Evolutionary conservation across 2,113 vertebrate genomes (phyloP).

Genomic region (Dasyornis broadbenti): DNA sequence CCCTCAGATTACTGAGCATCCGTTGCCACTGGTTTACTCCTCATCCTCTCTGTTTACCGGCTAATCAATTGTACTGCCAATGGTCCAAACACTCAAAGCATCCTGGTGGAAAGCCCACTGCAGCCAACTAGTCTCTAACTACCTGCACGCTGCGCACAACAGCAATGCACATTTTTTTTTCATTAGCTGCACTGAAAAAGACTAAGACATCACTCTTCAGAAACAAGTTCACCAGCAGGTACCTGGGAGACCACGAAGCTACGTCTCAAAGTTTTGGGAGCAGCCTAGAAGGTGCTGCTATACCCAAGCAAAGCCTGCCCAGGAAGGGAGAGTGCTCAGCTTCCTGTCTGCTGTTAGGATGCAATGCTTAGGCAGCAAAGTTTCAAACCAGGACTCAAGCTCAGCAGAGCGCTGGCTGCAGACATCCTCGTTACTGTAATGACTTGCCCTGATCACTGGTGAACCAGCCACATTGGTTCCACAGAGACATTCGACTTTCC

Average conservation of each 20-base stretch:
- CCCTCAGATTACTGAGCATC: background rate
- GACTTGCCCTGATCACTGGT: background rate
- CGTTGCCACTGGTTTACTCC: background rate
- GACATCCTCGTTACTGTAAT: background rate
- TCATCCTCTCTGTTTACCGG: background rate
- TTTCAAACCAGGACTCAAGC: background rate
- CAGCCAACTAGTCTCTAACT: background rate
- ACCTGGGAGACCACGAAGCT: background rate
- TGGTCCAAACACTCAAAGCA: background rate
- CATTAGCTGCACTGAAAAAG: background rate
- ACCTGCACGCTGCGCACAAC: background rate
- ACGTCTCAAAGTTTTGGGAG: background rate
- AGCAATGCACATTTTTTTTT: background rate
- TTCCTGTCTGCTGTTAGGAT: background rate
- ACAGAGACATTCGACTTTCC: fast-evolving
- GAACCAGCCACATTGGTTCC: background rate
- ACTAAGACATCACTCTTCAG: background rate
- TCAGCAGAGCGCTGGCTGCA: background rate
- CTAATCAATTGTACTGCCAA: background rate
- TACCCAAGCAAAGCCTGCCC: background rate
- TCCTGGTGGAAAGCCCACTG: background rate
- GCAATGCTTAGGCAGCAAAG: background rate
- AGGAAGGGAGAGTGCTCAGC: background rate
- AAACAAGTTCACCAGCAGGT: background rate
- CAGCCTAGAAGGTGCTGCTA: background rate